Base-by-base conservation (phyloP, 2,113 vertebrate genomes). In the Fregetta grallaria region DNA sequence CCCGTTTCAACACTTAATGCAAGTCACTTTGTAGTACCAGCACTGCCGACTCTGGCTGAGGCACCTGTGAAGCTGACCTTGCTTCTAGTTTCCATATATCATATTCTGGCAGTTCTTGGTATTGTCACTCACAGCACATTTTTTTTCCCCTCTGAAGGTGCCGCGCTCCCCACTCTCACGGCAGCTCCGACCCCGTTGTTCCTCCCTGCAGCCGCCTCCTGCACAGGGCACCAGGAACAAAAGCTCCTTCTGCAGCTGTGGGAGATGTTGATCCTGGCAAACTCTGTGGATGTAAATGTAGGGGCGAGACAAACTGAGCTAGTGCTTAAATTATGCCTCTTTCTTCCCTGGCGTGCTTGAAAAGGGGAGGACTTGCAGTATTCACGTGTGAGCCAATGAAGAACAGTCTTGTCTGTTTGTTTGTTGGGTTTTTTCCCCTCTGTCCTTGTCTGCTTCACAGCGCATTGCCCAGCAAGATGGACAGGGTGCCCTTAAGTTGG, bases 61-160 rank as follows among this genome's bases (percentile, higher is more conserved):
- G 27, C 42, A 21, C 67, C 68, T 5, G 14, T n/a, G 56, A 11
- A 4, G 23, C 63, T 36, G 70, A 20, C 32, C 61, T 50, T 2
- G 3, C 4, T 63, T 50, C 76, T 66, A 9, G 20, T 23, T 38
- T 10, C 71, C n/a, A 4, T 7, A 0, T 14, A 13, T n/a, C 4
- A 1, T 2, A 0, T 14, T 30, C 5, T 1, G 4, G 15, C 49
- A 2, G 1, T 18, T 19, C 7, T 15, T 11, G 21, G 5, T 27
- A 0, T 2, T 25, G 66, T 58, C 55, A 3, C 72, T 45, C 53
- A 10, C 49, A 8, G 61, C 36, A 1, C 2, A 1, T 4, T 10
- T 34, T 34, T 29, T 34, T 42, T n/a, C 5, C 6, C 32, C 65
- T 15, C 58, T 6, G 42, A 8, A 15, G 8, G 67, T 14, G 72